Evolutionary conservation across 2,797 vertebrate genomes (phyloP).

Genomic region (Myoxocephalus aenaeus): DNA sequence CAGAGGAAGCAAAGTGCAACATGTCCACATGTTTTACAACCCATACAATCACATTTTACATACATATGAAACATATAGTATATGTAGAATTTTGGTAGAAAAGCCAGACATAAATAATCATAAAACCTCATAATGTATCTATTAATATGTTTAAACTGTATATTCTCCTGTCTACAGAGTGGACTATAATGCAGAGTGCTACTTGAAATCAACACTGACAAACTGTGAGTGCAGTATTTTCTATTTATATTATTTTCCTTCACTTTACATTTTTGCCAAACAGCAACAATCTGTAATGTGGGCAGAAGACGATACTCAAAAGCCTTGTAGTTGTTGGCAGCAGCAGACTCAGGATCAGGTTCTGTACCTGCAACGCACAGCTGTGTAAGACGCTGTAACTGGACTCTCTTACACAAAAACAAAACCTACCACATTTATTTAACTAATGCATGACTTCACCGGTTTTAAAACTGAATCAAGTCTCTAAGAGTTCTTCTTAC

Average conservation of each 20-base stretch:
- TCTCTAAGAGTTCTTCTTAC: not conserved
- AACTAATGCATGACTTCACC: not conserved
- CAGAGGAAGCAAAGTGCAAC: no score
- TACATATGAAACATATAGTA: not conserved
- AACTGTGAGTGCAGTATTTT: slow-evolving; percentile 45
- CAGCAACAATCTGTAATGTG: not conserved
- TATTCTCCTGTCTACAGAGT: not conserved
- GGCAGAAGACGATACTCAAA: no score
- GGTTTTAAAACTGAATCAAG: not conserved
- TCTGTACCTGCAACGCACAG: no score
- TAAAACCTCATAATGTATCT: not conserved
- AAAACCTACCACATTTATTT: not conserved
- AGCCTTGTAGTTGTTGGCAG: not conserved
- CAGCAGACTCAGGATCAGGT: not conserved
- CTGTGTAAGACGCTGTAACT: not conserved
- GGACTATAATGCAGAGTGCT: slow-evolving; percentile 45
- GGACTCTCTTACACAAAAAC: not conserved
- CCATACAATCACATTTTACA: no score
- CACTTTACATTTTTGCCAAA: not conserved
- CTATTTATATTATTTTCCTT: not conserved
- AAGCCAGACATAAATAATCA: not conserved
- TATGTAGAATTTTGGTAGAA: not conserved
- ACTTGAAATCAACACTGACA: slow-evolving; percentile 54
- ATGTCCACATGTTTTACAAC: no score
- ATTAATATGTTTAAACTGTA: not conserved